phyloP scores from a whole-genome alignment of 1,140 invertebrate species.

The Chelonus insularis region DNA sequence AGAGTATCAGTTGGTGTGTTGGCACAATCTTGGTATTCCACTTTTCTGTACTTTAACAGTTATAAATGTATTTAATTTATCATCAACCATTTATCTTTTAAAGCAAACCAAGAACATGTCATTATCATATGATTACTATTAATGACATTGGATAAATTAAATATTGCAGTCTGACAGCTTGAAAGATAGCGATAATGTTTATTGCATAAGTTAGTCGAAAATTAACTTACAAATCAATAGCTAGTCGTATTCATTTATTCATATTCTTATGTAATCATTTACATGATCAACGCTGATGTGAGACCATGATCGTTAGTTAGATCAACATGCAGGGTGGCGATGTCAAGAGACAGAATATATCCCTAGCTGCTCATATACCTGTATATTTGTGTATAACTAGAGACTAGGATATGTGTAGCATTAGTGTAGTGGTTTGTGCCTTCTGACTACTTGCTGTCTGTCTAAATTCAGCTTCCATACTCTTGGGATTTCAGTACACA shows the following conservation, averaged over 20 bases:
- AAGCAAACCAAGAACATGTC: too few species aligned
- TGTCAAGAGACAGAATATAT: conserved; percentile 7
- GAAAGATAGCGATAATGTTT: too few species aligned
- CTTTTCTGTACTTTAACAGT: conserved; percentile 1
- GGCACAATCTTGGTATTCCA: neutral
- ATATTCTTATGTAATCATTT: too few species aligned
- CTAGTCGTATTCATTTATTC: too few species aligned
- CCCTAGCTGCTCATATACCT: neutral
- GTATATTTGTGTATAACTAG: neutral
- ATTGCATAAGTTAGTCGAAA: too few species aligned
- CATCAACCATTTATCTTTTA: neutral
- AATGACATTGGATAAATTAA: too few species aligned
- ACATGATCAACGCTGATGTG: too few species aligned
- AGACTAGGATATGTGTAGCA: conserved; percentile 4
- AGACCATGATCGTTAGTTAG: neutral
- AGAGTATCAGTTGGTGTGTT: neutral
- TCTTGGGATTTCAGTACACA: neutral
- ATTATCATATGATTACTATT: too few species aligned
- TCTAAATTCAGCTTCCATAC: neutral
- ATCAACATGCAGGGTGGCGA: neutral
- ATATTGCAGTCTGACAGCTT: too few species aligned
- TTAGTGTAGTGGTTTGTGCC: neutral
- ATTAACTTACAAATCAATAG: too few species aligned
- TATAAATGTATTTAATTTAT: too few species aligned
- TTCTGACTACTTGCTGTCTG: neutral